Base-by-base conservation (phyloP, 1,140 invertebrate species). In the Babylonia areolata region DNA sequence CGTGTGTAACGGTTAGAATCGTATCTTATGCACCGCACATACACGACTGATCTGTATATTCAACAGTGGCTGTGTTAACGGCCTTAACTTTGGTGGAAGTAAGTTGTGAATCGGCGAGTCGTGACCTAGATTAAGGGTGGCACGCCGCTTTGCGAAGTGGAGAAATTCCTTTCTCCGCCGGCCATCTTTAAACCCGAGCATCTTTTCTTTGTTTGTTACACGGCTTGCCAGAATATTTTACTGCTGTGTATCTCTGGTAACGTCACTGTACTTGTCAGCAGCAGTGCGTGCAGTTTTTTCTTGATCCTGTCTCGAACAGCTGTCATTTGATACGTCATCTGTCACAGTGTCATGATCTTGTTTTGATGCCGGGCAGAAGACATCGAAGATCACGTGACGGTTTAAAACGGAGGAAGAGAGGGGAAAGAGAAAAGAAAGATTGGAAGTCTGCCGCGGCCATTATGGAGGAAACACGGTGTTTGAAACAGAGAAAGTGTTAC, bases 141-240 rank as follows among this genome's bases (percentile, higher is more conserved):
- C 58, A 83, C 81, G 81, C 69, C 81, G 54, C 54, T n/a, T 31
- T 35, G 81, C 20, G 35, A 83, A 71, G 39, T 31, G 69, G 69
- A 78, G 75, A 40, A 69, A 83, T 69, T 83, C 35, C 69, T 83
- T 69, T 31, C 51, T n/a, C 58, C 81, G 58, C 33, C 54, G 69
- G 81, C 81, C 54, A 69, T 83, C 69, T 69, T 83, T 83, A 83
- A 83, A 64, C 35, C n/a, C n/a, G 23, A 64, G 58, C 54, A 69
- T 69, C 69, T 73, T 69, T 39, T 83, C 51, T 69, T 54, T 81
- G 80, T 81, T 81, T 64, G 46, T 9, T 23, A 58, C 80, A 31
- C 15, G 31, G 35, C 80, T n/a, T 35, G 42, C 46, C 23, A 11
- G 23, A 35, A 33, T 12, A n/a, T 80, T 46, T 80, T 80, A 54